Evolutionary conservation across 2,797 vertebrate genomes (phyloP), one percentile per base, ranked within the genome.

Genomic region (Trachurus trachurus): DNA sequence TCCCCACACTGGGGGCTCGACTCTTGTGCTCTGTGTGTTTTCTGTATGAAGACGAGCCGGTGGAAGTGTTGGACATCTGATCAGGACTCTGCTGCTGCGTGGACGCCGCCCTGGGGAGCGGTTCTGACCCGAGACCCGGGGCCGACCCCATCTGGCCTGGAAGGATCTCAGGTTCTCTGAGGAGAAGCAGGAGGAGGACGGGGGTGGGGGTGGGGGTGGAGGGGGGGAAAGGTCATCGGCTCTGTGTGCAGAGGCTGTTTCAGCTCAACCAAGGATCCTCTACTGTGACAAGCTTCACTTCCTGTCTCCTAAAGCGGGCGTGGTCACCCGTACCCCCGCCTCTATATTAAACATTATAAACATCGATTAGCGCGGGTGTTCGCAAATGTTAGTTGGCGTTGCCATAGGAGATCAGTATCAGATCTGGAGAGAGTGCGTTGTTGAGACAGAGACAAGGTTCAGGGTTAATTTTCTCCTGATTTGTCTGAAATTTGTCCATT

Each of bases 41-140:
- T 75, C 53, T 71, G n/a, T 67, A 73, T 61, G 70, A 31, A 71
- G 79, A 76, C 34, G 21, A 70, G 26, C 26, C 21, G 13, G 68
- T 79, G 64, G 34, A 62, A 52, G 34, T 29, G 1, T 45, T 6
- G 4, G 42, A 13, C 13, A 47, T 66, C 53, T 49, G 58, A 75
- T 74, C 70, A 45, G 15, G 21, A 76, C 63, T 62, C 66, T 29
- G 37, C 22, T 10, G 31, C 26, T 26, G 26, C 26, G 26, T 26
- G 37, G 69, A 60, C 9, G 9, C 39, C 37, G 75, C 17, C 5
- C 17, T 39, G 19, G 52, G 47, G 40, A 65, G 21, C 45, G 73
- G 84, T 84, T 86, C 79, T 42, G 64, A 57, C 44, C 63, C 53
- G 49, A 84, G 78, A 75, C 78, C 76, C 50, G 1, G 3, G 73